These are phyloP conservation scores for Aurelia aurita complex sp. Pacific DNA, from an alignment of 30 jellyfish, hydroid and myxozoan species.

Conservation along the genomic window DNA sequence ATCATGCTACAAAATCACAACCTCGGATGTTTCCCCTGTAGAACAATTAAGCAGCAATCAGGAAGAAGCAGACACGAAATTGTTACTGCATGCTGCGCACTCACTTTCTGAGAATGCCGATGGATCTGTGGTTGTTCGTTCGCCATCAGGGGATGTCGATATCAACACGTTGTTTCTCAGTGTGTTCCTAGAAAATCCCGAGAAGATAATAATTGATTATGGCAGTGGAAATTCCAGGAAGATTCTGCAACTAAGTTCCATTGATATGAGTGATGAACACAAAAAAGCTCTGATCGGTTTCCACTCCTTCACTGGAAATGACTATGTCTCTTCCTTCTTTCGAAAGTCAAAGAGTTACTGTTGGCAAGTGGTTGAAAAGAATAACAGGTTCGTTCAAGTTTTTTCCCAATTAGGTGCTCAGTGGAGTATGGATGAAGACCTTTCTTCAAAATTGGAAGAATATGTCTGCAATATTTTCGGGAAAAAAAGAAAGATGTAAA, in stretches of 20 bases:
- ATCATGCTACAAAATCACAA: constrained; percentile 27
- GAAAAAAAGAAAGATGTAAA: constrained; percentile 21
- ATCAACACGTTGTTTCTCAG: not conserved
- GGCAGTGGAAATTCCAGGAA: constrained; percentile 2
- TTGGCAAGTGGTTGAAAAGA: constrained; percentile 4
- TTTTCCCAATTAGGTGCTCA: no score
- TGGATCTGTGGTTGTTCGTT: constrained; percentile 46
- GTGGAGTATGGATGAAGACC: no score
- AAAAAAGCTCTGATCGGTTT: constrained; percentile 52
- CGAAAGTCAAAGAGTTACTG: constrained; percentile 21
- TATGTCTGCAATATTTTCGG: not conserved
- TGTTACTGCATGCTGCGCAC: constrained; percentile 34
- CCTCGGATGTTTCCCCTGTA: constrained; percentile 20
- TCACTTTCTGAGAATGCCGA: constrained; percentile 28
- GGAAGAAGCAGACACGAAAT: constrained; percentile 60
- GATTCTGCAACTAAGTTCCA: no score
- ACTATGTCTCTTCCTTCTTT: constrained; percentile 34
- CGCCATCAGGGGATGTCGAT: constrained; percentile 64
- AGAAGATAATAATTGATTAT: constrained; percentile 9
- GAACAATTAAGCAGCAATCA: constrained; percentile 35
- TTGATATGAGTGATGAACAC: not conserved
- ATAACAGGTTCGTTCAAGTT: not conserved
- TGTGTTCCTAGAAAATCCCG: constrained; percentile 5
- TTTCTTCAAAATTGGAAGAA: no score
- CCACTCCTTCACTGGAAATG: constrained; percentile 58